Evolutionary conservation across 2,797 vertebrate genomes (phyloP).

Genomic region (Pseudocheirus occidentalis): DNA sequence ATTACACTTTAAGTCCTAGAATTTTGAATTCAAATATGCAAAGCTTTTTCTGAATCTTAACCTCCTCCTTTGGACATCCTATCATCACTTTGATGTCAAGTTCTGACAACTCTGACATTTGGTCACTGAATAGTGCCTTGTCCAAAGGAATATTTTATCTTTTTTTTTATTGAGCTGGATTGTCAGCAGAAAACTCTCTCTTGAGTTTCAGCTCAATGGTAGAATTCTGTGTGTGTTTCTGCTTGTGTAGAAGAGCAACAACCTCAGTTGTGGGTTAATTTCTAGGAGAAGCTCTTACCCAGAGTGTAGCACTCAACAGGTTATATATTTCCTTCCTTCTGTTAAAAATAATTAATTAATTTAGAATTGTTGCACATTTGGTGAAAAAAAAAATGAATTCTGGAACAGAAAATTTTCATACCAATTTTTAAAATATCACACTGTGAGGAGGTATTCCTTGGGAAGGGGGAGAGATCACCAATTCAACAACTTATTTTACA

Average conservation of each 20-base stretch:
- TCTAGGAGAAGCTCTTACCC: background rate
- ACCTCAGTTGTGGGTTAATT: background rate
- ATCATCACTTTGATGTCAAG: conserved; percentile 15
- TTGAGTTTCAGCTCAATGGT: background rate
- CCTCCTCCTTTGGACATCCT: background rate
- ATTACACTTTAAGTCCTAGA: conserved; percentile 12
- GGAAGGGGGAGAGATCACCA: background rate
- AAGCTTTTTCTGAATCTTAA: background rate
- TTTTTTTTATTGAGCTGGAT: background rate
- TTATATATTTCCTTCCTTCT: background rate
- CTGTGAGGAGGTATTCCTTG: background rate
- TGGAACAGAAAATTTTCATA: background rate
- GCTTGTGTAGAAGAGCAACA: background rate
- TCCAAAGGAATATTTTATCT: background rate
- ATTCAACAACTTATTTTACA: background rate
- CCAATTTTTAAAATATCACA: conserved; percentile 36
- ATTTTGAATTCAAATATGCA: background rate
- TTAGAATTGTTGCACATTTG: background rate
- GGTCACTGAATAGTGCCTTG: background rate
- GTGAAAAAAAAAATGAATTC: background rate
- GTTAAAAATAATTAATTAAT: background rate
- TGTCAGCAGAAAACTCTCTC: background rate
- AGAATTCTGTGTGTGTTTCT: background rate
- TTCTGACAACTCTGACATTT: conserved; percentile 27
- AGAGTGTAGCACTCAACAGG: background rate